phyloP scores from a whole-genome alignment of 2,888 invertebrate species.

The Willowsia nigromaculata region DNA sequence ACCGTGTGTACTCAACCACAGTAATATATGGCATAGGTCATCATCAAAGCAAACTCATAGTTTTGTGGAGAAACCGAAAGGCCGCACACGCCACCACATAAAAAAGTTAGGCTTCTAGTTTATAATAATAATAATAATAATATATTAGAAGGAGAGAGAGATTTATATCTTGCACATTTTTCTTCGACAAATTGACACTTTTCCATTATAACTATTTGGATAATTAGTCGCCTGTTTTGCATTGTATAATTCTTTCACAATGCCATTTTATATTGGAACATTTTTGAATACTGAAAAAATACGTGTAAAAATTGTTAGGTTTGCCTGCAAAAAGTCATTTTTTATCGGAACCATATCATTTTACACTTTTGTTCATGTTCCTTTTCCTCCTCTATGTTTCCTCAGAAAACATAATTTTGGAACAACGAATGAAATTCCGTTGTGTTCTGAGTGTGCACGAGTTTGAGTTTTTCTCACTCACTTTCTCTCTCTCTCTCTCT shows the following conservation, averaged over 20 bases:
- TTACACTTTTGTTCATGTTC: too few relatives aligned
- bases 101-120: neutral
- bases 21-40: conserved; percentile 33
- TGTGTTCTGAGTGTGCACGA: neutral
- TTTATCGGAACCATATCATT: too few relatives aligned
- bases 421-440: neutral
- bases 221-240: neutral
- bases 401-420: neutral
- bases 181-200: neutral
- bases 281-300: too few relatives aligned
- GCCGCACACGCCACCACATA: neutral
- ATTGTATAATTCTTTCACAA: neutral
- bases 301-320: too few relatives aligned
- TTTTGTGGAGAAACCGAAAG: neutral
- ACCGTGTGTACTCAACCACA: conserved; percentile 19
- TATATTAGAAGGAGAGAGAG: neutral
- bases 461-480: neutral
- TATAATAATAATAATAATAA: too few relatives aligned
- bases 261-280: neutral
- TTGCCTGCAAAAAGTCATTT: too few relatives aligned
- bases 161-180: neutral
- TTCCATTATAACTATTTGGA: neutral
- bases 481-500: neutral
- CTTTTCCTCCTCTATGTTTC: neutral
- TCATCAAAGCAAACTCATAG: neutral